These are phyloP conservation scores for Ricordea florida DNA, from an alignment of 92 coral and sea anemone species.

Conservation along the genomic window DNA sequence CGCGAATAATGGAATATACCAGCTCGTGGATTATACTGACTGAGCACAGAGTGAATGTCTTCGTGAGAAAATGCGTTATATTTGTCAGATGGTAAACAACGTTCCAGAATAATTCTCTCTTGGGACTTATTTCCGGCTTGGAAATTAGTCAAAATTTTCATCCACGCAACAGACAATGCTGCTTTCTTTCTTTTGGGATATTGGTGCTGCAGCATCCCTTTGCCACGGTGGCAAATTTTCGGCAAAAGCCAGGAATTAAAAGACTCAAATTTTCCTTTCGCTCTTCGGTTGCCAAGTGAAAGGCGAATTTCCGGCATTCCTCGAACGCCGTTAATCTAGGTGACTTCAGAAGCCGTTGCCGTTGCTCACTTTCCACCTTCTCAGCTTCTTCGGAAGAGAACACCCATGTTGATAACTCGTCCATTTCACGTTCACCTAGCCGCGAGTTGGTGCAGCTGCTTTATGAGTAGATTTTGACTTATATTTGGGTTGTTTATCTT, in stretches of 20 bases:
- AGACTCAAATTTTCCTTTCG: slow-evolving; percentile 11
- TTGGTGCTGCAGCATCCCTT: neutral
- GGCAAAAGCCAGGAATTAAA: slow-evolving; percentile 31
- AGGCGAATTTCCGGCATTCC: neutral
- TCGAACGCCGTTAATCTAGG: neutral
- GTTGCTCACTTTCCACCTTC: neutral
- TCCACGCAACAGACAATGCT: slow-evolving; percentile 27
- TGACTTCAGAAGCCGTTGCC: neutral
- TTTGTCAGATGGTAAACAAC: neutral
- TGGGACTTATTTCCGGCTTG: slow-evolving; percentile 19
- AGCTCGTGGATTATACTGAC: slow-evolving; percentile 40
- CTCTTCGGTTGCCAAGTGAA: slow-evolving; percentile 5
- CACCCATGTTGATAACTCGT: neutral
- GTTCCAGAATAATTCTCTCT: slow-evolving; percentile 27
- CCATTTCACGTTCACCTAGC: neutral
- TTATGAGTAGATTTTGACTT: neutral
- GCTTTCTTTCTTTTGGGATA: slow-evolving; percentile 17
- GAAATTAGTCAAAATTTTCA: slow-evolving; percentile 31
- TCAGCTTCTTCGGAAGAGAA: neutral
- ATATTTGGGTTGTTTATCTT: neutral
- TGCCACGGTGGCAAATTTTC: slow-evolving; percentile 19
- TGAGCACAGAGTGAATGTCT: slow-evolving; percentile 12
- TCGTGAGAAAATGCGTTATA: neutral
- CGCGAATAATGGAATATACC: slow-evolving; percentile 11
- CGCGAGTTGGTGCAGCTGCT: neutral